Conservation (phyloP, 2,113 vertebrate species). For the Calyptomena viridis region DNA sequence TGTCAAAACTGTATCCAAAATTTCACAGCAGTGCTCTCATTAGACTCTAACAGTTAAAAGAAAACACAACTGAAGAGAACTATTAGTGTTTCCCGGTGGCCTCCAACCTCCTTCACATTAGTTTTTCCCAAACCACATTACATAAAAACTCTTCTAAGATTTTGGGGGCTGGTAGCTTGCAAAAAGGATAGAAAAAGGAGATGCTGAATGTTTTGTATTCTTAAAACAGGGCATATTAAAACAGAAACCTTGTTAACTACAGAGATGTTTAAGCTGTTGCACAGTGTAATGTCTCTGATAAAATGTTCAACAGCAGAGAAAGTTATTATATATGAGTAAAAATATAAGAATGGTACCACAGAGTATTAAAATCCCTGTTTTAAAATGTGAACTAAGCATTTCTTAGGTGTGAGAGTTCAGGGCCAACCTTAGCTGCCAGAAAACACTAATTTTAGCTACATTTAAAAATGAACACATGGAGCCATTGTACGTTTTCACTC, state of each 20-base stretch:
- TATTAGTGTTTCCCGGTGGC: slow-evolving; percentile 45
- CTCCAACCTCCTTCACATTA: slow-evolving; percentile 49
- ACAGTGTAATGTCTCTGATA: not conserved
- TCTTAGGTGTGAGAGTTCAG: slow-evolving; percentile 14
- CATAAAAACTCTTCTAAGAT: slow-evolving; percentile 18
- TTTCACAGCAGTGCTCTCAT: slow-evolving; percentile 65
- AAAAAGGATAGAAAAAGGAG: not conserved
- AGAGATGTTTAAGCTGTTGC: not conserved
- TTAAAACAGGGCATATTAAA: not conserved
- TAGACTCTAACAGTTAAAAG: slow-evolving; percentile 50
- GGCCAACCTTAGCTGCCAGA: not conserved
- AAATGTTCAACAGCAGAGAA: not conserved
- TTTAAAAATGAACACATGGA: not conserved
- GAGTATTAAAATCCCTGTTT: not conserved
- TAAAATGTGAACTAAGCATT: not conserved
- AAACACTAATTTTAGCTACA: not conserved
- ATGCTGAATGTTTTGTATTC: not conserved
- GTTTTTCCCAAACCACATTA: slow-evolving; percentile 27
- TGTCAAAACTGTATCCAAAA: slow-evolving; percentile 66
- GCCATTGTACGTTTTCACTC: not conserved
- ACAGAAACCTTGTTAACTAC: not conserved
- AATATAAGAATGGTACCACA: not conserved
- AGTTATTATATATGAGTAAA: not conserved
- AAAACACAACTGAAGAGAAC: slow-evolving; percentile 61
- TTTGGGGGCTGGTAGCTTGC: not conserved